Evolutionary conservation across 2,113 vertebrate genomes (phyloP).

Genomic region (Neopipo cinnamomea): DNA sequence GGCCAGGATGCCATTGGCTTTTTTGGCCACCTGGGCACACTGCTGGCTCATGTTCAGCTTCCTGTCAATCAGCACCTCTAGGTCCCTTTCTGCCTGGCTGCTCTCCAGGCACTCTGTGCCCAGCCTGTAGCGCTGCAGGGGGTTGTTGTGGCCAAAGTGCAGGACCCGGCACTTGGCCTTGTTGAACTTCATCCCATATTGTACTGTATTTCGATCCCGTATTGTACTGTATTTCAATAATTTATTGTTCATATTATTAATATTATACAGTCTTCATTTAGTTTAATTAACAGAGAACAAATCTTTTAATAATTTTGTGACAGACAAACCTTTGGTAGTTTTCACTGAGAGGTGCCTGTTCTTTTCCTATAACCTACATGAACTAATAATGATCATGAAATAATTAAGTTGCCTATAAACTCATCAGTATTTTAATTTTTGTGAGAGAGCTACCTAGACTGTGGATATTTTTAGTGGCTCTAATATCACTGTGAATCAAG

Average conservation of each 20-base stretch:
- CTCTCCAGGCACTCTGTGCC: no score
- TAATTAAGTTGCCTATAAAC: not conserved
- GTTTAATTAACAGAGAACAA: not conserved
- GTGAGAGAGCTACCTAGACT: not conserved
- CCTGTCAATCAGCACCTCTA: no score
- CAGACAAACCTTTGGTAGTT: not conserved
- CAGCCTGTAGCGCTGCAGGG: no score
- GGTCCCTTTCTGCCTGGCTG: no score
- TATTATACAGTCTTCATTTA: not conserved
- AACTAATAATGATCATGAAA: not conserved
- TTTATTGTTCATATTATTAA: not conserved
- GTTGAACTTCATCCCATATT: no score
- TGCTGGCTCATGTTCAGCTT: no score
- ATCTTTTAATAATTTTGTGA: not conserved
- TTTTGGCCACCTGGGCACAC: no score
- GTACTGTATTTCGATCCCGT: no score
- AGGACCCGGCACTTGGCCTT: no score
- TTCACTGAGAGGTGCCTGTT: not conserved
- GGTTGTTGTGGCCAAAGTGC: no score
- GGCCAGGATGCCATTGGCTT: no score
- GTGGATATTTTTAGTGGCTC: not conserved
- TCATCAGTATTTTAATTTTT: not conserved
- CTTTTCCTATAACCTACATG: not conserved
- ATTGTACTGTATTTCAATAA: not conserved
- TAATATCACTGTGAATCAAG: not conserved